A percentile compares a stretch with the other conserved stretches of the same genome.
phyloP scores from a whole-genome alignment of 2,797 vertebrate genomes.

The Amblyraja radiata region DNA sequence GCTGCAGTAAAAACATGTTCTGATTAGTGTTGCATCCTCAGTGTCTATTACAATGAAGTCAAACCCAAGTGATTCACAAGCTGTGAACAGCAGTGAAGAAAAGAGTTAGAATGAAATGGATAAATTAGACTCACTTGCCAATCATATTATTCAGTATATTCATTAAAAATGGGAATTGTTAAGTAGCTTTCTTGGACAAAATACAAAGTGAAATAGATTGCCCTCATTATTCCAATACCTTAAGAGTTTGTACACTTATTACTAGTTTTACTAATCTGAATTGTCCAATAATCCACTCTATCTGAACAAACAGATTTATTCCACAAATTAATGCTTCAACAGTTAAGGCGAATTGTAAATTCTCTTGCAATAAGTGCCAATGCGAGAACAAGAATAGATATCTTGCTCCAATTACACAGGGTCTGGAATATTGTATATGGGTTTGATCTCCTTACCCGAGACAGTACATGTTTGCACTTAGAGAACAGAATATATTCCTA shows the following conservation, averaged over 20 bases:
- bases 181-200: not conserved
- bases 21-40: not conserved
- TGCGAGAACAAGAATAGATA: too few species aligned
- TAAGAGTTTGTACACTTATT: not conserved
- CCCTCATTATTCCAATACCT: not conserved
- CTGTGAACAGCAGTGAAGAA: not conserved
- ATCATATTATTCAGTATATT: not conserved
- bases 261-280: not conserved
- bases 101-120: not conserved
- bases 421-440: too few species aligned
- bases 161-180: not conserved
- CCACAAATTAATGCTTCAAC: not conserved
- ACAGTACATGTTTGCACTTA: too few species aligned
- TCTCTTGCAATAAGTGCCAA: too few species aligned
- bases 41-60: not conserved
- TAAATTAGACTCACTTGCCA: not conserved
- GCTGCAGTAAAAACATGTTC: too few species aligned
- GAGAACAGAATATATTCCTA: too few species aligned
- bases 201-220: not conserved
- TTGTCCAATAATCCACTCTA: not conserved
- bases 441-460: too few species aligned
- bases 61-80: not conserved
- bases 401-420: too few species aligned
- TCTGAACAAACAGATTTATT: not conserved
- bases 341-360: too few species aligned